These are phyloP conservation scores for Chaenogobius annularis DNA, from an alignment of 2,113 vertebrate genomes.

Conservation along the genomic window DNA sequence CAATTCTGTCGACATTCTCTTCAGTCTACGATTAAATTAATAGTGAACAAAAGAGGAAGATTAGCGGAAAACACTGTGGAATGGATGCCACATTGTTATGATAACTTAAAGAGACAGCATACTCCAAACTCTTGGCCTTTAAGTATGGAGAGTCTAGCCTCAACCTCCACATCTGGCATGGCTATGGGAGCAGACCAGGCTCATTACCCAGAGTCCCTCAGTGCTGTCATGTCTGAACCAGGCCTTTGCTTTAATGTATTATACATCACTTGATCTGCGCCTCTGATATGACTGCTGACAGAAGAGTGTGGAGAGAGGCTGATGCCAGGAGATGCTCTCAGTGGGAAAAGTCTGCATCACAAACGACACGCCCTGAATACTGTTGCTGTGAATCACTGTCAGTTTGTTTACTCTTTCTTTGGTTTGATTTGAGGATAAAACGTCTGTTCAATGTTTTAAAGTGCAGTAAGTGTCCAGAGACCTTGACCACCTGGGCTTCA, in stretches of 20 bases:
- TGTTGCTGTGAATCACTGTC: constrained; percentile 32
- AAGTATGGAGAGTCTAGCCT: constrained; percentile 23
- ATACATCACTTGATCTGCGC: constrained; percentile 69
- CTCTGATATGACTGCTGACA: constrained; percentile 67
- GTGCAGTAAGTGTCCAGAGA: background rate
- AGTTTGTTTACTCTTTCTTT: constrained; percentile 27
- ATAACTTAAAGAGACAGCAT: background rate
- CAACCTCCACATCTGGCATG: constrained; percentile 55
- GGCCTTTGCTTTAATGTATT: constrained; percentile 73
- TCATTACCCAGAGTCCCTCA: constrained; percentile 73
- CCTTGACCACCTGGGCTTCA: background rate
- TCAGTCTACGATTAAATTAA: background rate
- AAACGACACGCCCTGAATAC: constrained; percentile 43
- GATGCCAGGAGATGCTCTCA: constrained; percentile 44
- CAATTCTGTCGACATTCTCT: background rate
- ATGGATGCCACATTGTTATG: background rate
- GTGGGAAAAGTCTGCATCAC: constrained; percentile 44
- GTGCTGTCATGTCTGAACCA: constrained; percentile 70
- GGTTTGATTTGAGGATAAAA: background rate
- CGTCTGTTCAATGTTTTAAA: background rate
- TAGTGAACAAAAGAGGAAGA: background rate
- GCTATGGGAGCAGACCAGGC: constrained; percentile 57
- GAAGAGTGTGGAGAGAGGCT: constrained; percentile 48
- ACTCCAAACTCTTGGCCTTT: constrained; percentile 9
- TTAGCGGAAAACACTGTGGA: background rate